Base-by-base conservation (phyloP, 2,888 invertebrate genomes). In the Gastrophysa polygoni region DNA sequence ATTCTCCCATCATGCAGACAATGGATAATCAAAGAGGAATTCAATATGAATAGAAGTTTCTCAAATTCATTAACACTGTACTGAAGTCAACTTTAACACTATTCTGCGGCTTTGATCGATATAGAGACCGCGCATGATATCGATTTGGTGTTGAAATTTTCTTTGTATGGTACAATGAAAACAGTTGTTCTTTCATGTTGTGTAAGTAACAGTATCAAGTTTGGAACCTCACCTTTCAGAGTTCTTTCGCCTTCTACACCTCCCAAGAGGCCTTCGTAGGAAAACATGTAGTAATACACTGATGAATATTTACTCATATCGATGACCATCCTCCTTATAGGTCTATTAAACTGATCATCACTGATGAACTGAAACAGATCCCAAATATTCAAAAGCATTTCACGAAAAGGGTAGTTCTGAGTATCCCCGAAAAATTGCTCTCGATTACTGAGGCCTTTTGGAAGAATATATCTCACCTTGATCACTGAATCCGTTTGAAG, bases 261-360 rank as follows among this genome's bases (percentile, higher is more conserved):
- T 32, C 68, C 64, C 16, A 70, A 57, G 16, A 61, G 56, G 10
- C 76, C 76, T 64, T 72, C 69, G 56, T 76, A 71, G 0, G 72
- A 69, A 61, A 76, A 75, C 43, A 67, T 59, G 56, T 76, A 76
- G 43, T 67, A 72, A 60, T 72, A 76, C 0, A 72, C 71, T 21
- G 68, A 66, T 6, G 64, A 66, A 44, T 71, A 67, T 59, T 84
- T 83, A 70, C 84, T 83, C 32, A 83, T 75, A 1, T 81, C 73
- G 66, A 84, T 83, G 59, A 83, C 81, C 29, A 71, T 67, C 44
- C 78, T 69, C 51, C 72, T 62, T 5, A 73, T 78, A 0, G 82
- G 77, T 70, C 85, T 84, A 62, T 84, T 81, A 43, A 73, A 69
- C 17, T 79, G 64, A 1, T 82, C 71, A 68, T 85, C 85, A n/a